Percentiles rank a stretch among this genome's conserved stretches.
Conservation (phyloP, 1,140 invertebrate genomes). For the Drepana arcuata region DNA sequence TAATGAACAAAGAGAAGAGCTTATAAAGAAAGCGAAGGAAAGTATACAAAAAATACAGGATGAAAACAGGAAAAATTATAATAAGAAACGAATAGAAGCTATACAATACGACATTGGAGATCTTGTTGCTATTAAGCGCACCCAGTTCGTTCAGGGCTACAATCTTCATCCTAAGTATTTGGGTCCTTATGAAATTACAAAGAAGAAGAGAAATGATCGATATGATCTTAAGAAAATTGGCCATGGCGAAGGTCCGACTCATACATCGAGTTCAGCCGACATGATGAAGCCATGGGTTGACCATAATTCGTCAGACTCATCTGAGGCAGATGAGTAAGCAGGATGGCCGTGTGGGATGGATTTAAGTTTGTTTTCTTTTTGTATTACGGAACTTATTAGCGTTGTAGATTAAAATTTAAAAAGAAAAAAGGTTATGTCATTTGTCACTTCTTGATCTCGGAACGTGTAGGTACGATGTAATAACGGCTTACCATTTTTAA, state of each 20-base stretch:
- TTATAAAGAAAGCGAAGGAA: constrained; percentile 19
- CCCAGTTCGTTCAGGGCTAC: constrained; percentile 34
- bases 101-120: constrained; percentile 29
- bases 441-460: too few species aligned
- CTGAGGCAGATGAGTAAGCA: background rate
- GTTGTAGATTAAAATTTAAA: too few species aligned
- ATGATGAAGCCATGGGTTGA: constrained; percentile 13
- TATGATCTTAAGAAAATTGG: constrained; percentile 16
- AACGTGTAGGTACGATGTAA: too few species aligned
- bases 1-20: constrained; percentile 13
- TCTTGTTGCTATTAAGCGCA: constrained; percentile 43
- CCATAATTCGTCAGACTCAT: background rate
- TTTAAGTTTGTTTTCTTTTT: too few species aligned
- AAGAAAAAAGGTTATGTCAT: too few species aligned
- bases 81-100: constrained; percentile 25
- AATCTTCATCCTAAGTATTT: constrained; percentile 47
- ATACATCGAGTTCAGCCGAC: constrained; percentile 10
- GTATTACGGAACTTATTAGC: too few species aligned
- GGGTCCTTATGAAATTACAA: constrained; percentile 34
- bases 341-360: background rate
- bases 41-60: constrained; percentile 39
- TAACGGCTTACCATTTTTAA: too few species aligned
- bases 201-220: constrained; percentile 20
- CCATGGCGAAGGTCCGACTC: constrained; percentile 8
- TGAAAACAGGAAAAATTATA: constrained; percentile 30